Evolutionary conservation across 2,888 invertebrate genomes (phyloP).

Genomic region (Nipponacmea schrenckii): DNA sequence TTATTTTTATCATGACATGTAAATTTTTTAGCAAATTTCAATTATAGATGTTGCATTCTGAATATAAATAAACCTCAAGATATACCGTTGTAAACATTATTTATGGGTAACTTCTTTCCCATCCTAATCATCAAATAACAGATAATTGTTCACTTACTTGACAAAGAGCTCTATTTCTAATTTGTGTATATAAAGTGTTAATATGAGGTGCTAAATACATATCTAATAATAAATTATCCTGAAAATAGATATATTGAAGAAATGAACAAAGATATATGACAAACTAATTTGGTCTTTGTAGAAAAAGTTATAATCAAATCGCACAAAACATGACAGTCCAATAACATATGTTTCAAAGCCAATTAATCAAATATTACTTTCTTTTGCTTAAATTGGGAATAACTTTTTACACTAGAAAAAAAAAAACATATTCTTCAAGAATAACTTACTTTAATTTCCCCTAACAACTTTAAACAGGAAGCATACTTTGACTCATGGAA

Average conservation of each 20-base stretch:
- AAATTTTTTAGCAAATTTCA: neutral
- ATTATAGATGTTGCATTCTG: neutral
- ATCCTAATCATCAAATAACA: too few species aligned
- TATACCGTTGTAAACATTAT: too few species aligned
- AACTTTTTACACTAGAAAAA: too few species aligned
- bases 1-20: neutral
- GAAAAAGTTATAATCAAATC: conserved; percentile 4
- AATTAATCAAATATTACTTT: too few species aligned
- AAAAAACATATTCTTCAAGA: too few species aligned
- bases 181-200: conserved; percentile 89
- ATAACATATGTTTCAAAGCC: neutral
- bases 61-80: too few species aligned
- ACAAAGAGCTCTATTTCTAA: conserved; percentile 93
- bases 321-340: neutral
- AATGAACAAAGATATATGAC: too few species aligned
- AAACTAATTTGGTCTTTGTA: neutral
- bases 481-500: conserved; percentile 99
- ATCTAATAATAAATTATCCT: conserved; percentile 93
- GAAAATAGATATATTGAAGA: conserved; percentile 44
- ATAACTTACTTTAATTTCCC: conserved; percentile 80
- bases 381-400: too few species aligned
- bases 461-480: conserved; percentile 89
- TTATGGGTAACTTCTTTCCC: too few species aligned
- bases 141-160: conserved; percentile 72
- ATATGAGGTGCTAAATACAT: conserved; percentile 98